Base-by-base conservation (phyloP, 30 jellyfish, hydroid and myxozoan genomes). In the Nemopilema nomurai region DNA sequence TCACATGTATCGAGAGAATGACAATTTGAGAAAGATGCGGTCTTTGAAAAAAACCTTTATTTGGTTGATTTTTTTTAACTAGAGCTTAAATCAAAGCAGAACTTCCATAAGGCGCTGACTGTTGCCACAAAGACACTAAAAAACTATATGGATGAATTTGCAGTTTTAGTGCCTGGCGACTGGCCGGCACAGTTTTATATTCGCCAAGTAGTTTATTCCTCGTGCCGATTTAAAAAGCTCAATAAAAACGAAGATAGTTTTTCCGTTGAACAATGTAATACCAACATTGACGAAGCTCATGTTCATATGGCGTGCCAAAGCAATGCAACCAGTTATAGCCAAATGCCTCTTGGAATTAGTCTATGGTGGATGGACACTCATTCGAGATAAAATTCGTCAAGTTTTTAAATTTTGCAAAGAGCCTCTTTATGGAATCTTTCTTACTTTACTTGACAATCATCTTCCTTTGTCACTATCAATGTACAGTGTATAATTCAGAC, bases 121-220 rank as follows among this genome's bases (percentile, higher is more conserved):
- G 21, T 28, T 28, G 67, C 83, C 33, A 28, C 30, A 73, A 0
- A 29, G 63, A 17, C 41, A 22, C 31, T 76, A 41, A 25, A 33
- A 0, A 6, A 17, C 30, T 76, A 76, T 51, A n/a, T 76, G 25
- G 76, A 51, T n/a, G 18, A 28, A 21, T 52, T 76, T 76, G 75
- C 51, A 23, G 76, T 76, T 8, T 51, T 49, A 29, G 8, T 76
- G 8, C 75, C 62, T 24, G 76, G 86, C 23, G 76, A 76, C 64
- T 76, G 75, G 86, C 86, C 86, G 53, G 23, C 75, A 32, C 86
- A 51, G 76, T 51, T 76, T 41, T 76, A 76, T 21, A 27, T 76
- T 62, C 77, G 86, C 16, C 86, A 76, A n/a, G 64, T 76, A 41
- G 86, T 76, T 76, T 76, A 76, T 57, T 41, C 13, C 57, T 41